Evolutionary conservation across 2,888 invertebrate species (phyloP), one percentile per base, ranked within the genome.

Genomic region (Omphaloscelis lunosa): DNA sequence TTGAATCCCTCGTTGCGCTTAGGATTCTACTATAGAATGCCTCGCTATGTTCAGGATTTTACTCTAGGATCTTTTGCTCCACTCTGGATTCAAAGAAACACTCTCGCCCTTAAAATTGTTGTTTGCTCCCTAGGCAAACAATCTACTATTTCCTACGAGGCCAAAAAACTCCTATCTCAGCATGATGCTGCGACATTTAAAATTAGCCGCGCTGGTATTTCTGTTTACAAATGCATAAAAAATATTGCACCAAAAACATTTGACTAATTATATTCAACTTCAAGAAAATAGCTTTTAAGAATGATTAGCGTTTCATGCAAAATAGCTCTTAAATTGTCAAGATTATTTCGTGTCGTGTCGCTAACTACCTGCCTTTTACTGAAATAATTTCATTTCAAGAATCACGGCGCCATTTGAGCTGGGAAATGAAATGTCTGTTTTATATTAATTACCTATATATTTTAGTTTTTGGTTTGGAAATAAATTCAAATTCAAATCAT

Each of bases 261-360:
- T 17, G 2, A 53, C 27, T 58, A 73, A 78, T 75, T 63, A 72
- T 59, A 74, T 77, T 27, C 23, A 61, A 77, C 15, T 65, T 51
- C 58, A 68, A 41, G 48, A 48, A 73, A 74, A 74, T 81, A 61
- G 17, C 39, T 51, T 68, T 29, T 29, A 1, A 39, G 53, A 79
- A 65, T 80, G 63, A 79, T 73, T 53, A 45, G 23, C 34, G 20
- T 79, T 72, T 56, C 61, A 82, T 86, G 82, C 68, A 84, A 86
- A 87, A 75, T 58, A 69, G 45, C 63, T 80, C 76, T 88, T 61
- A 79, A 88, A 78, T 81, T 88, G 73, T 83, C 75, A 80, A 74
- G 77, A 78, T 77, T 83, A 86, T 80, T 74, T 58, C 53, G 29
- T 84, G 63, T 69, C 83, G 77, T 69, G 65, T 72, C 45, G 68